A percentile compares a stretch with the other conserved stretches of the same genome.
Conservation (phyloP, 2,888 invertebrate species). For the Meta bourneti region DNA sequence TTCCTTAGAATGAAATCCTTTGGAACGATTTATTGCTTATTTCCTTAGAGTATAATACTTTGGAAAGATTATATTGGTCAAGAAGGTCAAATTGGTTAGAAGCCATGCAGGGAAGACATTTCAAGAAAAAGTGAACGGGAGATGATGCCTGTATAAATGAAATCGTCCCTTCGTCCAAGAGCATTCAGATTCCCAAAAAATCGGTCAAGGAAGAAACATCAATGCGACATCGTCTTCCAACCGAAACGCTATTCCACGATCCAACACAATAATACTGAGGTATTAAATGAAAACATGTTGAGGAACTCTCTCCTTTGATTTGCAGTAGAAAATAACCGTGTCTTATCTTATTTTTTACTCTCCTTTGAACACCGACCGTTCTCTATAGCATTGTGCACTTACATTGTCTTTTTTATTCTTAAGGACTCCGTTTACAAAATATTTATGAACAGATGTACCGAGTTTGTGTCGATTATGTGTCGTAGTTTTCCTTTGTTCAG, state of each 20-base stretch:
- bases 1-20: no score
- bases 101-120: no score
- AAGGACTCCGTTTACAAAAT: slow-evolving; percentile 17
- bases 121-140: background rate
- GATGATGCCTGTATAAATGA: background rate
- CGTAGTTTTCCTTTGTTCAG: slow-evolving; percentile 21
- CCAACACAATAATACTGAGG: background rate
- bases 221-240: slow-evolving; percentile 31
- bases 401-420: slow-evolving; percentile 43
- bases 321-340: background rate
- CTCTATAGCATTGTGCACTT: background rate
- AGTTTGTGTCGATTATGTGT: background rate
- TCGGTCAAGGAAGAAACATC: slow-evolving; percentile 60
- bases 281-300: slow-evolving; percentile 14
- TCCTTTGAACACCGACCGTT: slow-evolving; percentile 44
- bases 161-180: slow-evolving; percentile 13
- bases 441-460: slow-evolving; percentile 30
- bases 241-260: slow-evolving; percentile 43
- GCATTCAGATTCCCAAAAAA: slow-evolving; percentile 36
- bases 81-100: no score
- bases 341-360: slow-evolving; percentile 25
- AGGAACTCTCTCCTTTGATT: slow-evolving; percentile 1
- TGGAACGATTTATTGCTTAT: no score
- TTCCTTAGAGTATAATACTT: no score
- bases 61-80: no score